A percentile compares a stretch with the other conserved stretches of the same genome.
phyloP scores from a whole-genome alignment of 2,888 invertebrate species.

The Labia minor region DNA sequence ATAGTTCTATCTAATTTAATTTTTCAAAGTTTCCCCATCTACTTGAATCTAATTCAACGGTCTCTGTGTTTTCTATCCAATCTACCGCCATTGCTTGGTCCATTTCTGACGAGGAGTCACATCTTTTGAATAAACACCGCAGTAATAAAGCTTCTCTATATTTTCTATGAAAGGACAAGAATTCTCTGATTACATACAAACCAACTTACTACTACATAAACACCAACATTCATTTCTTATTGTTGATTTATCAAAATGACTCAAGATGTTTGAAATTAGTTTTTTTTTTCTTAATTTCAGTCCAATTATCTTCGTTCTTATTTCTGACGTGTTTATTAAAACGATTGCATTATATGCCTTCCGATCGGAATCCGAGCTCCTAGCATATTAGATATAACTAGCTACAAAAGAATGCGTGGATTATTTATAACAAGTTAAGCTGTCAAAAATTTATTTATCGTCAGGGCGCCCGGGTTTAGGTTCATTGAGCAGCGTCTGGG shows the following conservation, averaged over 20 bases:
- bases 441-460: background rate
- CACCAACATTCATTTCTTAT: no score
- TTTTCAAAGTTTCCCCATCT: background rate
- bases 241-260: no score
- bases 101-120: no score
- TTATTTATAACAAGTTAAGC: conserved; percentile 13
- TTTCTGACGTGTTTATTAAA: conserved; percentile 4
- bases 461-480: background rate
- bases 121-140: no score
- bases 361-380: background rate
- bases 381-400: background rate
- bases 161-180: no score
- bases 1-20: conserved; percentile 5
- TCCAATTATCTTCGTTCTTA: background rate
- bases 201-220: no score
- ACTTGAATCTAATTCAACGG: no score
- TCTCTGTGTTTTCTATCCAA: no score
- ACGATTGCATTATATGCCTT: background rate
- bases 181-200: no score
- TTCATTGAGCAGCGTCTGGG: background rate
- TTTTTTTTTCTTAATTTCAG: background rate
- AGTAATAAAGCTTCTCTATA: no score
- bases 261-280: no score
- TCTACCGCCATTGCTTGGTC: no score
- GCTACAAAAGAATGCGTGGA: background rate